phyloP scores from a whole-genome alignment of 2,797 vertebrate species.

The Jordanella pulchra region DNA sequence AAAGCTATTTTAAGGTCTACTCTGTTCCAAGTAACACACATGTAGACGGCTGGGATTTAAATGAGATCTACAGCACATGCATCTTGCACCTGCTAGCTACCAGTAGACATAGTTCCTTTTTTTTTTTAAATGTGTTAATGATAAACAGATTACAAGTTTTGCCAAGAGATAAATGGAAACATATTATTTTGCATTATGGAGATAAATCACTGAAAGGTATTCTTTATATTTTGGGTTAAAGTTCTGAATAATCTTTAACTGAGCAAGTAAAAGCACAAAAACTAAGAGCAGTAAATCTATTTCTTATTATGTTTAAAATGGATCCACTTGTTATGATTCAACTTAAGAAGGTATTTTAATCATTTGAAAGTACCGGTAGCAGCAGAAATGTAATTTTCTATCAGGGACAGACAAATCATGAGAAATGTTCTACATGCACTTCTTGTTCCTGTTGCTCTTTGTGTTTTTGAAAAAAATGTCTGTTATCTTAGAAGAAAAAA shows the following conservation, averaged over 20 bases:
- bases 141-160: not conserved
- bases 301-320: not conserved
- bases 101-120: not conserved
- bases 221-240: not conserved
- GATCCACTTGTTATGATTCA: not conserved
- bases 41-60: not conserved
- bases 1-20: conserved; percentile 3
- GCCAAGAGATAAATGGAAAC: not conserved
- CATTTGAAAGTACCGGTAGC: conserved; percentile 19
- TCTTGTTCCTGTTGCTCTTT: conserved; percentile 16
- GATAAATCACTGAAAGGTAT: not conserved
- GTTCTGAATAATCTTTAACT: not conserved
- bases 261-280: not conserved
- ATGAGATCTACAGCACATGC: not conserved
- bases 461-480: conserved; percentile 40
- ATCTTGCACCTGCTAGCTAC: not conserved
- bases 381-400: conserved; percentile 18
- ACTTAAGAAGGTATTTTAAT: conserved; percentile 1
- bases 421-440: conserved; percentile 18
- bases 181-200: not conserved
- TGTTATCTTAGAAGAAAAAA: conserved; percentile 44
- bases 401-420: conserved; percentile 18
- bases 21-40: not conserved
- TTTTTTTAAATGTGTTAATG: not conserved
- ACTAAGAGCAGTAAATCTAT: not conserved